Percentiles rank a stretch among this genome's conserved stretches.
These are phyloP conservation scores for Papilio gigon DNA, from an alignment of 2,888 invertebrate genomes.

Conservation along the genomic window DNA sequence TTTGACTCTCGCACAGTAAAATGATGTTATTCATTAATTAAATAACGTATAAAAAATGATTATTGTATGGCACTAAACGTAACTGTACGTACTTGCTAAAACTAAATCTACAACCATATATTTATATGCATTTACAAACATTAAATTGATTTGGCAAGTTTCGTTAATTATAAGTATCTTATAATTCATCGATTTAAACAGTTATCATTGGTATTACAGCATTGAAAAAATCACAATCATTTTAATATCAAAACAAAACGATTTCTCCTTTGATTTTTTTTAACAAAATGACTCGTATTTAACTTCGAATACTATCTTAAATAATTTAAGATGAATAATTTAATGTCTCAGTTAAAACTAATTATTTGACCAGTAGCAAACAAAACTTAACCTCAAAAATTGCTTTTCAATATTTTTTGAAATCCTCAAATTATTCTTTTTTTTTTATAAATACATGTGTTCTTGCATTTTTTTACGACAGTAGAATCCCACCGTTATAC, in stretches of 20 bases:
- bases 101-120: conserved; percentile 64
- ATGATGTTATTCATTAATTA: not conserved
- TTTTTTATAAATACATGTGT: no score
- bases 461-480: no score
- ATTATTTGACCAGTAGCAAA: not conserved
- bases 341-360: not conserved
- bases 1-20: conserved; percentile 49
- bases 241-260: not conserved
- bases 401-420: not conserved
- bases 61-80: conserved; percentile 40
- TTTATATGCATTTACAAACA: conserved; percentile 72
- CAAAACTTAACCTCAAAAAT: not conserved
- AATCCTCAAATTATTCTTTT: no score
- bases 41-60: conserved; percentile 61
- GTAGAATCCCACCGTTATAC: no score
- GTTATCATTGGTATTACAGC: not conserved
- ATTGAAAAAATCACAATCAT: not conserved
- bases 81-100: conserved; percentile 52
- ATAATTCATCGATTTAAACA: not conserved
- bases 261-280: not conserved
- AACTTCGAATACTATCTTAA: not conserved
- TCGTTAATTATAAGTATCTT: conserved; percentile 30
- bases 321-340: not conserved
- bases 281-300: conserved; percentile 1
- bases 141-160: conserved; percentile 65